These are phyloP conservation scores for Coleophora deauratella DNA, from an alignment of 2,888 invertebrate genomes.

Conservation along the genomic window DNA sequence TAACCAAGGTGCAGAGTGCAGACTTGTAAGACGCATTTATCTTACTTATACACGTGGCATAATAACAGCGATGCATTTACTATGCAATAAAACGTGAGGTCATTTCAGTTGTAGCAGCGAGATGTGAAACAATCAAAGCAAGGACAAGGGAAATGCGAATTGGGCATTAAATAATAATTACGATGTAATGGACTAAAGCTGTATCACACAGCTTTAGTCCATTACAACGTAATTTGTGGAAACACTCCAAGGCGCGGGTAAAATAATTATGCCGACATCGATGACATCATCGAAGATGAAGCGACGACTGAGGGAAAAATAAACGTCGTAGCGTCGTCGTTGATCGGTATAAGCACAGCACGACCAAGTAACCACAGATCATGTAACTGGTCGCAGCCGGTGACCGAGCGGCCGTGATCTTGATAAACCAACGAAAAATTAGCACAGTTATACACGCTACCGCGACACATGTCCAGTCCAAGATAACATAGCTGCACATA, in stretches of 20 bases:
- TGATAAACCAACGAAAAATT: conserved; percentile 40
- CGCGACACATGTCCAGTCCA: too few species aligned
- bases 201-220: too few species aligned
- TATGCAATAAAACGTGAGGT: too few species aligned
- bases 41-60: too few species aligned
- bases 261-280: conserved; percentile 18
- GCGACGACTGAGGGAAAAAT: conserved; percentile 40
- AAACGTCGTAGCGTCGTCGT: conserved; percentile 37
- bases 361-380: conserved; percentile 39
- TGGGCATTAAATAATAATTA: conserved; percentile 2
- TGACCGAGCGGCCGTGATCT: conserved; percentile 66
- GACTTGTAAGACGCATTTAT: too few species aligned
- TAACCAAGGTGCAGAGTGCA: conserved; percentile 4
- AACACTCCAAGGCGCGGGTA: conserved; percentile 5
- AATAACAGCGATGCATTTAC: neutral
- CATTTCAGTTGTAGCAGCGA: neutral
- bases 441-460: neutral
- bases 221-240: too few species aligned
- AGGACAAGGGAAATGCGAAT: neutral
- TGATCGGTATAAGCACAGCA: too few species aligned
- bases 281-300: conserved; percentile 50
- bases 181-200: conserved; percentile 23
- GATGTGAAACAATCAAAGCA: neutral
- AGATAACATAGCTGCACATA: neutral
- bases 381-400: conserved; percentile 36